Percentiles rank a stretch among this genome's conserved stretches.
Evolutionary conservation across 2,888 invertebrate species (phyloP).

Genomic region (Ophraella communa): DNA sequence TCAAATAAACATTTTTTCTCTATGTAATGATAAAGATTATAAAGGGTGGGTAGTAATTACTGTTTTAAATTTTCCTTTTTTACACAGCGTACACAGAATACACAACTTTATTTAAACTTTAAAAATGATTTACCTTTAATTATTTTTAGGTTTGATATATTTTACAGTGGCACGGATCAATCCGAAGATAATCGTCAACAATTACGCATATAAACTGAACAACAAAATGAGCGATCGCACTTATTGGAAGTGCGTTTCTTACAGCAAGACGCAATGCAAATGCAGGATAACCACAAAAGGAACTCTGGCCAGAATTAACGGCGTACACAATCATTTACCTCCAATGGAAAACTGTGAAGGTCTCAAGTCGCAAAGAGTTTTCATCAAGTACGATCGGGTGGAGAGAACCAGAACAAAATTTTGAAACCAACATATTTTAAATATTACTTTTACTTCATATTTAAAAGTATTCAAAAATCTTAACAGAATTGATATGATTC

Average conservation of each 20-base stretch:
- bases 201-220: constrained; percentile 43
- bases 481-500: too few species aligned
- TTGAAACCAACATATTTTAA: too few species aligned
- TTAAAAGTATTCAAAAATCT: too few species aligned
- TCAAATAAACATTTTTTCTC: too few species aligned
- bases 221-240: constrained; percentile 42
- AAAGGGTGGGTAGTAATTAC: too few species aligned
- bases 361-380: constrained; percentile 28
- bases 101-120: too few species aligned
- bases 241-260: constrained; percentile 49
- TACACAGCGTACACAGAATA: too few species aligned
- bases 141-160: constrained; percentile 41
- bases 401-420: constrained; percentile 1
- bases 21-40: too few species aligned
- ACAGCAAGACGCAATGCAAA: constrained; percentile 46
- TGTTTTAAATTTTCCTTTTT: too few species aligned
- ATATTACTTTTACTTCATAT: too few species aligned
- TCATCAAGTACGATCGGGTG: constrained; percentile 12
- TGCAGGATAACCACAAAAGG: constrained; percentile 46
- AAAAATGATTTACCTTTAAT: background rate
- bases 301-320: constrained; percentile 31
- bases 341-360: constrained; percentile 28
- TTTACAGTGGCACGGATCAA: constrained; percentile 45
- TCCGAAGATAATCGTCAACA: constrained; percentile 47
- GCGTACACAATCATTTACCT: constrained; percentile 43